Conservation (phyloP, 2,797 vertebrate genomes). For the Coracias cyanogaster region DNA sequence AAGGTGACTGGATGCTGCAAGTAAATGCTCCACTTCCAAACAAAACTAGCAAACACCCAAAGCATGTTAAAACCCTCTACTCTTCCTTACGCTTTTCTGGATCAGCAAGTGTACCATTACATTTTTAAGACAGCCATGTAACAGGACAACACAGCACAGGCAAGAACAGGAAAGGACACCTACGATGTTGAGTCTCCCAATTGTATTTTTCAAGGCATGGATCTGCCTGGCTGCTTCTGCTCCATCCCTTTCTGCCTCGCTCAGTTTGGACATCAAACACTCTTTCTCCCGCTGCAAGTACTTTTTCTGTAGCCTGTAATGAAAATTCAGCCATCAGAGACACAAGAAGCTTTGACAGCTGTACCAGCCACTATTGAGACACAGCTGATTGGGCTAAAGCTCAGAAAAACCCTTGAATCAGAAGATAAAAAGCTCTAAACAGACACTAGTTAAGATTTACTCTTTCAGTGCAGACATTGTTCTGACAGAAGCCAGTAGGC, state of each 20-base stretch:
- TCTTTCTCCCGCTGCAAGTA: slow-evolving; percentile 83
- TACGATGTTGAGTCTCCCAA: slow-evolving; percentile 84
- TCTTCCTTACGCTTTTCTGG: neutral
- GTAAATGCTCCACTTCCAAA: neutral
- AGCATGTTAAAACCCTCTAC: neutral
- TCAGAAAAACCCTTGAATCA: neutral
- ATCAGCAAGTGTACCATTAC: neutral
- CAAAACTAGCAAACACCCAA: neutral
- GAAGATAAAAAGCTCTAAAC: neutral
- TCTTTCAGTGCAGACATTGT: neutral
- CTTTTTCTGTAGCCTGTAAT: slow-evolving; percentile 80
- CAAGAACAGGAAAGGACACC: neutral
- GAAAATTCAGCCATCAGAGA: neutral
- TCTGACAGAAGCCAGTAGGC: neutral
- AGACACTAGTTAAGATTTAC: neutral
- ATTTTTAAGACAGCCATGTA: neutral
- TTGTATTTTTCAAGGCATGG: slow-evolving; percentile 83
- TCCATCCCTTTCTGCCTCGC: slow-evolving; percentile 88
- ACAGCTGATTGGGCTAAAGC: neutral
- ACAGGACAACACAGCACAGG: neutral
- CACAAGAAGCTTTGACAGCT: neutral
- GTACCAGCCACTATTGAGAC: neutral
- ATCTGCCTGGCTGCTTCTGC: slow-evolving; percentile 88
- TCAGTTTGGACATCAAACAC: slow-evolving; percentile 86
- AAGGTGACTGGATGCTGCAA: neutral